These are phyloP conservation scores for Acronicta aceris DNA, from an alignment of 2,888 invertebrate species.

Conservation along the genomic window DNA sequence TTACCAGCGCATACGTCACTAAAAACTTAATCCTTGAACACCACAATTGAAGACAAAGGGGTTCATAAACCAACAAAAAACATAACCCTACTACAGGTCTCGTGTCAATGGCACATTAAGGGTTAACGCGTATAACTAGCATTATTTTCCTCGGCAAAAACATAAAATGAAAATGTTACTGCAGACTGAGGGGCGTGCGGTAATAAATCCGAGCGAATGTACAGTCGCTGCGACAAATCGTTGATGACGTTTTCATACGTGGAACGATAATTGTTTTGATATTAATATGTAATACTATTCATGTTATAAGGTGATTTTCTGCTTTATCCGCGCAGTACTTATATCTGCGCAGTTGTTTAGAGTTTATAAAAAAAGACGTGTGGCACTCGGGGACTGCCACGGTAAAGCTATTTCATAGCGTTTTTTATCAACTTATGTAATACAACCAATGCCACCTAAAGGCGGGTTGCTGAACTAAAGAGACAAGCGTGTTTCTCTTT, in stretches of 20 bases:
- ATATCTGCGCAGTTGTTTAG: not conserved
- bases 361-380: not conserved
- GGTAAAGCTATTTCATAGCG: too few relatives aligned
- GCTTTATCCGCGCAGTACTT: conserved; percentile 2
- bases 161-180: conserved; percentile 80
- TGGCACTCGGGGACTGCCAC: too few relatives aligned
- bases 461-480: too few relatives aligned
- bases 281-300: conserved; percentile 43
- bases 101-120: conserved; percentile 81
- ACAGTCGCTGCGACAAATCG: conserved; percentile 54
- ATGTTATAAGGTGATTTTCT: not conserved
- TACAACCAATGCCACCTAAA: too few relatives aligned
- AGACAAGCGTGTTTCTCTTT: too few relatives aligned
- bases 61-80: conserved; percentile 46
- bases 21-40: conserved; percentile 3
- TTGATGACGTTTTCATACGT: conserved; percentile 42
- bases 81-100: conserved; percentile 42
- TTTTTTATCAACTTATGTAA: too few relatives aligned
- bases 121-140: conserved; percentile 75
- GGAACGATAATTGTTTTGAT: conserved; percentile 43
- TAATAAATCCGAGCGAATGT: conserved; percentile 67
- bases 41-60: conserved; percentile 40
- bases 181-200: conserved; percentile 68
- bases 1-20: too few relatives aligned
- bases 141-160: conserved; percentile 75